phyloP scores from a whole-genome alignment of 1,140 invertebrate species.

The Caenorhabditis remanei region DNA sequence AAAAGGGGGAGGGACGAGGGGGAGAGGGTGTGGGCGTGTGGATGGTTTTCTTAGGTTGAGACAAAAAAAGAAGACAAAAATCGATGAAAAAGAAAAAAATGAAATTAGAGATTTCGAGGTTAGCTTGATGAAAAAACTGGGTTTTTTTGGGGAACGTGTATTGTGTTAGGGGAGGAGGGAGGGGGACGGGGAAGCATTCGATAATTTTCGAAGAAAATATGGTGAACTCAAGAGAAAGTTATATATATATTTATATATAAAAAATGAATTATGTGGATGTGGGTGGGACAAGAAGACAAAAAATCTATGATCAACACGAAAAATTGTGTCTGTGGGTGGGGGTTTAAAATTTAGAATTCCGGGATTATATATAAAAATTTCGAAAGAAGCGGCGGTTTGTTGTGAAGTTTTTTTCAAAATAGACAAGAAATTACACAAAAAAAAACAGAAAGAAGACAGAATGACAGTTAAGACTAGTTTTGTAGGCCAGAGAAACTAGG shows the following conservation, averaged over 20 bases:
- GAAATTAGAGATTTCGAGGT: constrained; percentile 43
- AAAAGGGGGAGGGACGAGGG: background rate
- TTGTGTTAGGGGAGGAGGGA: background rate
- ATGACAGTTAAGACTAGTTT: constrained; percentile 11
- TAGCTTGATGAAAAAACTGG: constrained; percentile 42
- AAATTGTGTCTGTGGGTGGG: constrained; percentile 20
- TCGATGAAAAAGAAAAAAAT: constrained; percentile 16
- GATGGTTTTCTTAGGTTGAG: constrained; percentile 41
- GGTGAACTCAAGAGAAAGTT: constrained; percentile 48
- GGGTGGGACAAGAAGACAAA: constrained; percentile 1
- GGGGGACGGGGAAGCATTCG: constrained; percentile 9
- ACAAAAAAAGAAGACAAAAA: constrained; percentile 16
- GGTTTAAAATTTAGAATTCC: background rate
- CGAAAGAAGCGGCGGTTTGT: constrained; percentile 51
- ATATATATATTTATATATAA: constrained; percentile 12
- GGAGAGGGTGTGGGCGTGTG: background rate
- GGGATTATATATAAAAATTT: constrained; percentile 16
- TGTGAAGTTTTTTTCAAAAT: background rate
- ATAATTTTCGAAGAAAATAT: constrained; percentile 54
- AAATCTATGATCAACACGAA: constrained; percentile 20
- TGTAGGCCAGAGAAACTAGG: constrained; percentile 16
- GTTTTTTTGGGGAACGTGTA: constrained; percentile 3
- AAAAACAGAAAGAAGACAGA: constrained; percentile 2
- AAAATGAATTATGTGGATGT: constrained; percentile 38
- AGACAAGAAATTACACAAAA: constrained; percentile 10